Percentiles rank a stretch among this genome's conserved stretches.
Evolutionary conservation across 2,113 vertebrate genomes (phyloP).

Genomic region (Philantomba maxwellii): DNA sequence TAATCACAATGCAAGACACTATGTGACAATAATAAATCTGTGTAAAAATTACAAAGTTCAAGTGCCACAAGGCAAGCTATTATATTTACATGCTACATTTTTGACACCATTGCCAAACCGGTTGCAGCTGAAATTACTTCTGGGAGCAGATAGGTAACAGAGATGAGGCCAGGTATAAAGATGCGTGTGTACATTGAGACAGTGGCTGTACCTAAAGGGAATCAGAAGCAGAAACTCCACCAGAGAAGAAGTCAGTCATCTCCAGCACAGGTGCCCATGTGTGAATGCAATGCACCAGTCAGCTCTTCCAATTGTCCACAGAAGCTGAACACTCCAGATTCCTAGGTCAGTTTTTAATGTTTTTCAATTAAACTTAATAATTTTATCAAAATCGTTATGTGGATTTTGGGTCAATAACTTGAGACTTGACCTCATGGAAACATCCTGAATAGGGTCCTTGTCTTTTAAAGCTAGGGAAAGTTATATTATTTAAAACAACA

Average conservation of each 20-base stretch:
- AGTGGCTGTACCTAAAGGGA: fast-evolving
- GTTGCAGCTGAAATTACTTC: not conserved
- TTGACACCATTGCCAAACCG: not conserved
- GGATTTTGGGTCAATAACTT: not conserved
- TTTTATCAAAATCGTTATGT: not conserved
- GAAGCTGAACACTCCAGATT: not conserved
- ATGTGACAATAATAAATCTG: not conserved
- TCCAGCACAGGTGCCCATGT: fast-evolving
- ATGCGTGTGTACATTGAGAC: fast-evolving
- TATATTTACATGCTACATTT: not conserved
- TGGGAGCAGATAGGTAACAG: not conserved
- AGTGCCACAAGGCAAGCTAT: not conserved
- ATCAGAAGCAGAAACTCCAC: not conserved
- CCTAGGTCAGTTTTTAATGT: not conserved
- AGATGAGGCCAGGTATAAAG: fast-evolving
- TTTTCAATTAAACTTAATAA: not conserved
- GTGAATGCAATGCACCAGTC: fast-evolving
- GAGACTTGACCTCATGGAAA: not conserved
- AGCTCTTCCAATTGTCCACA: not conserved
- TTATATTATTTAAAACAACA: not conserved
- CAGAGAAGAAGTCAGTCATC: not conserved
- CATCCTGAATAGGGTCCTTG: not conserved
- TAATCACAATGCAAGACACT: not conserved
- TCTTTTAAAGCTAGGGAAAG: not conserved
- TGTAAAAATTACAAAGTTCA: not conserved